Evolutionary conservation across 2,113 vertebrate genomes (phyloP).

Genomic region (Bubo bubo): DNA sequence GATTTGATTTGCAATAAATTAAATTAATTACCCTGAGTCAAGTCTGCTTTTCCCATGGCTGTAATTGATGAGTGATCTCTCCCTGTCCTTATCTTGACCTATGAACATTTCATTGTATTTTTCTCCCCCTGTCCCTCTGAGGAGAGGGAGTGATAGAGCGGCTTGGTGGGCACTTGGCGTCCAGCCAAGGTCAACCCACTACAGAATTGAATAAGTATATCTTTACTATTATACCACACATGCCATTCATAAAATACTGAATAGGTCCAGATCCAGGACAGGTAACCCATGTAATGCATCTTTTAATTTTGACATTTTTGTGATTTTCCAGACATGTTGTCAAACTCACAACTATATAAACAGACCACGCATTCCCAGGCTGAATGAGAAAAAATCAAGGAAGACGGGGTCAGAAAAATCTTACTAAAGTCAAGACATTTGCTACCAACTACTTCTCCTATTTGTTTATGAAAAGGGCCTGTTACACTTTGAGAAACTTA

Average conservation of each 20-base stretch:
- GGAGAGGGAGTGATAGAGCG: rapidly evolving
- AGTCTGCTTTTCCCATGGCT: not conserved
- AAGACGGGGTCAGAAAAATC: not conserved
- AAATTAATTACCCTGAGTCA: not conserved
- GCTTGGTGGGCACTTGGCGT: rapidly evolving
- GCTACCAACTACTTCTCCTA: not conserved
- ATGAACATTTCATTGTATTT: rapidly evolving
- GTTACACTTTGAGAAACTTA: not conserved
- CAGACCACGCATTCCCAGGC: not conserved
- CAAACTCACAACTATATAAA: not conserved
- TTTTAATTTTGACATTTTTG: not conserved
- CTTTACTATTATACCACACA: not conserved
- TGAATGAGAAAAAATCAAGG: not conserved
- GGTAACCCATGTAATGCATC: not conserved
- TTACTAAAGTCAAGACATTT: not conserved
- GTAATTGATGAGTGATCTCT: not conserved
- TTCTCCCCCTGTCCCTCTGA: not conserved
- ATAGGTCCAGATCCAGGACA: not conserved
- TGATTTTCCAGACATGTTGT: not conserved
- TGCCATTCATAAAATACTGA: not conserved
- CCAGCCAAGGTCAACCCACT: not conserved
- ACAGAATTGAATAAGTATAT: not conserved
- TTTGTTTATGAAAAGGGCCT: not conserved
- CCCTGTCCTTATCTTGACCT: not conserved
- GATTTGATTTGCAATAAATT: not conserved